Percentiles rank a stretch among this genome's conserved stretches.
Evolutionary conservation across 1,140 invertebrate genomes (phyloP).

Genomic region (Cephus cinctus): DNA sequence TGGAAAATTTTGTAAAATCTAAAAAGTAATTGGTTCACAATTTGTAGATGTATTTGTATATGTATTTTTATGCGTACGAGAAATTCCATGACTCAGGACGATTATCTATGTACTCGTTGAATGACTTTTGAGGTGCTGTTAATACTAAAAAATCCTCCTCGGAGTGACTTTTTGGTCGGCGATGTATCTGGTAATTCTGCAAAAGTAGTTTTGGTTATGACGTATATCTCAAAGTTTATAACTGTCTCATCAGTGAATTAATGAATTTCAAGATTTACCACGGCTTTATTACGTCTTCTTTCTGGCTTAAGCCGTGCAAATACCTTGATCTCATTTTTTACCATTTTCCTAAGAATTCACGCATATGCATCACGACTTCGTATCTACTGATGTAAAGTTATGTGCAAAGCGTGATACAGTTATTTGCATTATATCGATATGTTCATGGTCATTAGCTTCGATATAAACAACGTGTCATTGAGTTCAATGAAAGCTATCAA

Average conservation of each 20-base stretch:
- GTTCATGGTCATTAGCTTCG: no score
- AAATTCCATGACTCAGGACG: slow-evolving; percentile 35
- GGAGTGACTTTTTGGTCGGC: slow-evolving; percentile 27
- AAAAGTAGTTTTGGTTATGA: slow-evolving; percentile 6
- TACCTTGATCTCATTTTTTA: slow-evolving; percentile 48
- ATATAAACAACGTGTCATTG: no score
- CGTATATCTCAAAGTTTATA: no score
- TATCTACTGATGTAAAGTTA: no score
- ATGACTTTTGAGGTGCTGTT: slow-evolving; percentile 16
- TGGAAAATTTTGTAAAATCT: slow-evolving; percentile 56
- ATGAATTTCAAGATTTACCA: no score
- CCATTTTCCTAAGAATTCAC: slow-evolving; percentile 34
- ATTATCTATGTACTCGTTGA: slow-evolving; percentile 31
- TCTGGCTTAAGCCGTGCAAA: slow-evolving; percentile 48
- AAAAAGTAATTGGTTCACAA: slow-evolving; percentile 22
- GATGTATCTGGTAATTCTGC: slow-evolving; percentile 39
- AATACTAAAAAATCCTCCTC: slow-evolving; percentile 36
- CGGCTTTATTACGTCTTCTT: slow-evolving; percentile 22
- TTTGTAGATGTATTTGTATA: no score
- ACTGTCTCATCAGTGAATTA: no score
- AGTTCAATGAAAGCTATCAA: no score
- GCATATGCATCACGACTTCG: no score
- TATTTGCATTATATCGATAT: no score
- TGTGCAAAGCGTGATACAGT: not conserved
- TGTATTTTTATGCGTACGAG: slow-evolving; percentile 29